Conservation (phyloP, 2,888 invertebrate species). For the Limenitis camilla region DNA sequence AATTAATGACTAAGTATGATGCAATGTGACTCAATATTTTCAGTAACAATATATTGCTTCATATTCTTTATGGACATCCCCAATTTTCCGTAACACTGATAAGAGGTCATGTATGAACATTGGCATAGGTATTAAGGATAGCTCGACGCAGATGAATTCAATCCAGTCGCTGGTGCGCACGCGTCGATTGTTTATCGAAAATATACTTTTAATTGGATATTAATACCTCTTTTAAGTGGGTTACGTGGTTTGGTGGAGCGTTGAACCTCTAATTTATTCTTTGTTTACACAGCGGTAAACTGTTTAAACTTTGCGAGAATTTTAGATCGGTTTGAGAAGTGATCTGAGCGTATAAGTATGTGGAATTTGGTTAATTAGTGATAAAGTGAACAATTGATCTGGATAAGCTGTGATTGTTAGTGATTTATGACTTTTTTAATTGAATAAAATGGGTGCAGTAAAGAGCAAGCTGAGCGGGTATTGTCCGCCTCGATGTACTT, state of each 20-base stretch:
- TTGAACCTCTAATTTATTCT: constrained; percentile 33
- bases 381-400: constrained; percentile 29
- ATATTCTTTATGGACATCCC: constrained; percentile 20
- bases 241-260: constrained; percentile 18
- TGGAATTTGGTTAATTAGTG: constrained; percentile 37
- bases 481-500: constrained; percentile 40
- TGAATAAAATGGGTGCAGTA: constrained; percentile 48
- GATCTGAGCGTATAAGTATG: constrained; percentile 44
- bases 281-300: constrained; percentile 51
- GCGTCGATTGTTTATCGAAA: constrained; percentile 31
- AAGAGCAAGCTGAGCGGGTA: constrained; percentile 46
- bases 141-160: constrained; percentile 41
- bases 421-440: constrained; percentile 8
- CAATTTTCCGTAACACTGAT: constrained; percentile 35
- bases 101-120: constrained; percentile 47
- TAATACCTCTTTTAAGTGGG: constrained; percentile 24
- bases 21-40: constrained; percentile 19
- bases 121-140: constrained; percentile 30
- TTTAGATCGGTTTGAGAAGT: constrained; percentile 32
- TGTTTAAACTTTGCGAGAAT: constrained; percentile 34
- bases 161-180: constrained; percentile 43
- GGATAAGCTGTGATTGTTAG: constrained; percentile 15
- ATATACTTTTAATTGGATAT: constrained; percentile 22
- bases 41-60: constrained; percentile 14
- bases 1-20: constrained; percentile 10